phyloP scores from a whole-genome alignment of 2,797 vertebrate species.

The Novumbra hubbsi region DNA sequence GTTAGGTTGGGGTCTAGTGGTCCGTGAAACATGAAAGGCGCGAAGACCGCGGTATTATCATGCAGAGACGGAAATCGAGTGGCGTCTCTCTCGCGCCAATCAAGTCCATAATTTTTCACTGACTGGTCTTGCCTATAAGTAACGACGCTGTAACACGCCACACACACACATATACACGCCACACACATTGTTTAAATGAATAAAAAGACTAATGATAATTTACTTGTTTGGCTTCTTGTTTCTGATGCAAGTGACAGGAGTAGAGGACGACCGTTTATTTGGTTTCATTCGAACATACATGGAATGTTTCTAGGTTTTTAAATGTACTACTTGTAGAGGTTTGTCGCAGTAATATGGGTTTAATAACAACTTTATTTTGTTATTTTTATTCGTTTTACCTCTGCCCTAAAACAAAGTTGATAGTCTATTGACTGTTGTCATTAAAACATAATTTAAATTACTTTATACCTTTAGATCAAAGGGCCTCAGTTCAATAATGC shows the following conservation, averaged over 20 bases:
- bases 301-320: not conserved
- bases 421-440: not conserved
- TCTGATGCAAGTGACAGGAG: not conserved
- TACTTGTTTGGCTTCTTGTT: not conserved
- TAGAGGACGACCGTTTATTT: not conserved
- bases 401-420: not conserved
- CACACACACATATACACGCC: too few relatives aligned
- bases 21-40: slow-evolving; percentile 64
- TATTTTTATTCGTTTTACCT: not conserved
- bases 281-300: not conserved
- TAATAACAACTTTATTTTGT: not conserved
- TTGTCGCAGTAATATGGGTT: too few relatives aligned
- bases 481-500: slow-evolving; percentile 30
- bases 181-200: not conserved
- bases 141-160: not conserved
- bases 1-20: slow-evolving; percentile 42
- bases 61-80: not conserved
- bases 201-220: not conserved
- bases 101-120: not conserved
- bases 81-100: not conserved
- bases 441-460: too few relatives aligned
- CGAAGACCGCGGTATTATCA: slow-evolving; percentile 9
- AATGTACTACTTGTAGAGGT: too few relatives aligned
- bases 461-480: slow-evolving; percentile 45
- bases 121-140: not conserved